These are phyloP conservation scores for Merodon equestris DNA, from an alignment of 2,888 invertebrate species.

Conservation along the genomic window DNA sequence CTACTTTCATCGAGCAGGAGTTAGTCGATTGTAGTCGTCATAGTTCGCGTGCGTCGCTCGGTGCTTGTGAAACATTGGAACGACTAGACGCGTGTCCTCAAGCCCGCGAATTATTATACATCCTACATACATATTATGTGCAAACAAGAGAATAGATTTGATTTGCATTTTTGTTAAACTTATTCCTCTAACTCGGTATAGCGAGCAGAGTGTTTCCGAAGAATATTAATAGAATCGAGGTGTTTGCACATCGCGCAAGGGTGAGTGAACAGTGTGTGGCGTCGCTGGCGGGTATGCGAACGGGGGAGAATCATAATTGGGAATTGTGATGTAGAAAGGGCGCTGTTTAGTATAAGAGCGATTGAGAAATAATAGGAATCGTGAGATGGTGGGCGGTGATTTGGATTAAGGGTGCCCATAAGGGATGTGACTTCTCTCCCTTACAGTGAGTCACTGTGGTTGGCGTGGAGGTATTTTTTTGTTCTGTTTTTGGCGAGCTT, in stretches of 20 bases:
- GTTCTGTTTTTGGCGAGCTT: too few species aligned
- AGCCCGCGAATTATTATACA: too few species aligned
- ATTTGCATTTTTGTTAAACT: too few species aligned
- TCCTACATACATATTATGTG: too few species aligned
- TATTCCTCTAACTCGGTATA: too few species aligned
- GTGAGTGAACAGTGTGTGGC: slow-evolving; percentile 12
- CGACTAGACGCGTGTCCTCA: background rate
- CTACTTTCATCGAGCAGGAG: slow-evolving; percentile 26
- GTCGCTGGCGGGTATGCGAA: too few species aligned
- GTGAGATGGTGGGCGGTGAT: background rate
- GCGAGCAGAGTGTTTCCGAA: too few species aligned
- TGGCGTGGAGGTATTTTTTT: background rate
- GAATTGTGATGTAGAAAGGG: slow-evolving; percentile 4
- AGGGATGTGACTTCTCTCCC: background rate
- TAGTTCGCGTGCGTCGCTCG: slow-evolving; percentile 39
- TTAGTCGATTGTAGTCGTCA: slow-evolving; percentile 18
- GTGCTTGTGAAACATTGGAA: background rate
- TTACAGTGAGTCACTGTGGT: slow-evolving; percentile 27
- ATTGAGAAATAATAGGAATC: slow-evolving; percentile 7
- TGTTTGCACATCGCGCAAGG: slow-evolving; percentile 24
- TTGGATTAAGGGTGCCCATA: background rate
- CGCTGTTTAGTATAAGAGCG: background rate
- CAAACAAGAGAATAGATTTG: too few species aligned
- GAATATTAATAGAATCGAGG: slow-evolving; percentile 42
- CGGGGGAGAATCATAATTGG: too few species aligned